Conservation (phyloP, 2,113 vertebrate species). For the Microcebus ravelobensis region DNA sequence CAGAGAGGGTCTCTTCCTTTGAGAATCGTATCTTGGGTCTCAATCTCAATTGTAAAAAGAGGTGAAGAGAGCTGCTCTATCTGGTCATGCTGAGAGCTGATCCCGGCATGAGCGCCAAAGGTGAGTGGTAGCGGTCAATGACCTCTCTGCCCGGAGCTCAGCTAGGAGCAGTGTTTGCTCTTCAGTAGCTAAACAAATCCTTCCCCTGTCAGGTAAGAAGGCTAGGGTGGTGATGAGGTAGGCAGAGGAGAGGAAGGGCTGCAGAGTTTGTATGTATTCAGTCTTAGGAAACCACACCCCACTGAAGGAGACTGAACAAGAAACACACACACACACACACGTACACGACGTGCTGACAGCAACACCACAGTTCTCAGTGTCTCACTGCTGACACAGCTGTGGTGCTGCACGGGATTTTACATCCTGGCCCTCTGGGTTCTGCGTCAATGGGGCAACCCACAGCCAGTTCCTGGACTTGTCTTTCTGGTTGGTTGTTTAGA, state of each 20-base stretch:
- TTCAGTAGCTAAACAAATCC: neutral
- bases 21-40: neutral
- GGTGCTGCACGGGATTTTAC: neutral
- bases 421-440: neutral
- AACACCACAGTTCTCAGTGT: neutral
- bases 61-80: neutral
- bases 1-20: neutral
- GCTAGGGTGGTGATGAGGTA: too few relatives aligned
- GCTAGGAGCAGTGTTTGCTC: slow-evolving; percentile 33
- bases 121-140: neutral
- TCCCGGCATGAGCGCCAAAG: neutral
- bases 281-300: neutral
- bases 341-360: neutral
- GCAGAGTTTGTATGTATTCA: neutral
- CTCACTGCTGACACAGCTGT: neutral
- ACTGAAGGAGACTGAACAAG: neutral
- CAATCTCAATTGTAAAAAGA: neutral
- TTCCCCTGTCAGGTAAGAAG: neutral
- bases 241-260: neutral
- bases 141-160: neutral
- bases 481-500: slow-evolving; percentile 9
- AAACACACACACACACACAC: neutral
- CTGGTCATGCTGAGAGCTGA: neutral
- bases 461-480: neutral
- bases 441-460: neutral